Conservation (phyloP, 2,113 vertebrate species). For the Catharus minimus region DNA sequence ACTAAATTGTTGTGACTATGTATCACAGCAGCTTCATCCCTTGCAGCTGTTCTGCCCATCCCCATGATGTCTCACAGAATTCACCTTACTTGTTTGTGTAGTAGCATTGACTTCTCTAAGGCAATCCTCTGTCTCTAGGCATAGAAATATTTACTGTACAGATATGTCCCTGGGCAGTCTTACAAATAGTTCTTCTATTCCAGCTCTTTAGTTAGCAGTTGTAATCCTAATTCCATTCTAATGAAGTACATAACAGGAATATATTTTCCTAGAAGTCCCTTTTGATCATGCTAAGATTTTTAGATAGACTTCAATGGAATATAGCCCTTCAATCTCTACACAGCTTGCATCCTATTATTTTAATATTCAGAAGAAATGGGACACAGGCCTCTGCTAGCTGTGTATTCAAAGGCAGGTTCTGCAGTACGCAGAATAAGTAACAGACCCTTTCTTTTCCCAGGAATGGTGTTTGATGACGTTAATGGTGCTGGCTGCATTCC, state of each 20-base stretch:
- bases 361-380: background rate
- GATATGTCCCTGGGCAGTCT: background rate
- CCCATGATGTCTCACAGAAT: background rate
- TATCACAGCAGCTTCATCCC: background rate
- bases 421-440: background rate
- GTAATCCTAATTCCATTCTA: background rate
- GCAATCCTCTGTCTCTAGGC: background rate
- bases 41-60: background rate
- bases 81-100: background rate
- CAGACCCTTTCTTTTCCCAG: slow-evolving; percentile 18
- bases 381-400: background rate
- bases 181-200: background rate
- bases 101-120: background rate
- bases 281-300: background rate
- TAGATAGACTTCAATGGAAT: background rate
- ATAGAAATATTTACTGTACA: background rate
- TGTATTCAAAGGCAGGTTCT: background rate
- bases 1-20: background rate
- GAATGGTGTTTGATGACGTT: slow-evolving; percentile 77
- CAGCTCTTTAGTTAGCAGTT: background rate
- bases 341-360: background rate
- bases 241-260: background rate
- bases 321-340: background rate
- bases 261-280: background rate
- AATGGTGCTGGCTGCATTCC: slow-evolving; percentile 72